Evolutionary conservation across 1,140 invertebrate genomes (phyloP).

Genomic region (Aplysia californica): DNA sequence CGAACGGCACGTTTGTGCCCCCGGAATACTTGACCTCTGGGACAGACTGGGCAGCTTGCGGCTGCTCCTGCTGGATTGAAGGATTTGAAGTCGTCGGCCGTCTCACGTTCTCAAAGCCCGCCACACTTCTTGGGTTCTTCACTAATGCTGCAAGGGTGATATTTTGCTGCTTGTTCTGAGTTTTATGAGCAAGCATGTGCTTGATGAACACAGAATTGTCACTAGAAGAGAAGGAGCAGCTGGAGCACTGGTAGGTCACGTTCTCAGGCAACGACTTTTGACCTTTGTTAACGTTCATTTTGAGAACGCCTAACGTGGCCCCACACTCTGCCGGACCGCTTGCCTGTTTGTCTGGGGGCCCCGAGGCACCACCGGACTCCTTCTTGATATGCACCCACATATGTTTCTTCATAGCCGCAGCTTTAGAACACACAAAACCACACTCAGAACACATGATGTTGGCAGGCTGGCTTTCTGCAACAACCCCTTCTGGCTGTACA

Average conservation of each 20-base stretch:
- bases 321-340: neutral
- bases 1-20: conserved; percentile 45
- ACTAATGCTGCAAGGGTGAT: too few relatives aligned
- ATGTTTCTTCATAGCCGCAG: conserved; percentile 54
- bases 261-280: conserved; percentile 30
- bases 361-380: neutral
- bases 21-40: neutral
- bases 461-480: too few relatives aligned
- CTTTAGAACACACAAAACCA: conserved; percentile 55
- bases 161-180: conserved; percentile 12
- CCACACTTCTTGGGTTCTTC: neutral
- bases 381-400: conserved; percentile 50
- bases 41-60: neutral
- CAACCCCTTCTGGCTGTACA: too few relatives aligned
- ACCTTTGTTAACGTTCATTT: conserved; percentile 25
- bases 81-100: neutral
- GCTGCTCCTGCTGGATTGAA: neutral
- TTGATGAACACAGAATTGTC: conserved; percentile 55
- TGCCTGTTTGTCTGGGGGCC: neutral
- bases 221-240: conserved; percentile 48
- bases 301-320: conserved; percentile 9
- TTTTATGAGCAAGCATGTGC: conserved; percentile 56
- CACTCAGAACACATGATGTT: conserved; percentile 63
- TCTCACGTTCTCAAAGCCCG: neutral
- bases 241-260: conserved; percentile 50